Conservation (phyloP, 1,140 invertebrate genomes). For the Nixonia krombeini region DNA sequence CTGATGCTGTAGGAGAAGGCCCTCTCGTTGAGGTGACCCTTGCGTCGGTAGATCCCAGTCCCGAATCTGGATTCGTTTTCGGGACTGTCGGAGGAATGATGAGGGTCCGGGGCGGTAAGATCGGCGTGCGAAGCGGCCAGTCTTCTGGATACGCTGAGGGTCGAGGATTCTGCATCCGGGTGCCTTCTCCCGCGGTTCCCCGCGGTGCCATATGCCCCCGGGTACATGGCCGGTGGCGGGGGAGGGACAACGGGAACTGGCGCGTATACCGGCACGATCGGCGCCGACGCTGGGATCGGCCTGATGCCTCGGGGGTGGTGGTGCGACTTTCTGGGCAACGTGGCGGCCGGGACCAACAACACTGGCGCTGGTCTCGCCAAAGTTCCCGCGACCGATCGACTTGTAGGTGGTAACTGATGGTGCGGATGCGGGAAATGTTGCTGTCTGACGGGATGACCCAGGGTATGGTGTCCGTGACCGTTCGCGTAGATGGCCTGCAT, state of each 20-base stretch:
- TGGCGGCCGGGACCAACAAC: constrained; percentile 73
- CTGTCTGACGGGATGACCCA: constrained; percentile 69
- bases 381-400: constrained; percentile 68
- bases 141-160: constrained; percentile 59
- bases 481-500: constrained; percentile 63
- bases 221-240: constrained; percentile 72
- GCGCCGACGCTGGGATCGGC: constrained; percentile 64
- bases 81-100: constrained; percentile 72
- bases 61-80: constrained; percentile 85
- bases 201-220: constrained; percentile 71
- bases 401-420: constrained; percentile 68
- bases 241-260: constrained; percentile 72
- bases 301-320: constrained; percentile 66
- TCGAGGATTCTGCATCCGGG: constrained; percentile 67
- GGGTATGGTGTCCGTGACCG: constrained; percentile 66
- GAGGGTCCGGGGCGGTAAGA: constrained; percentile 43
- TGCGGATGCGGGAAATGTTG: constrained; percentile 68
- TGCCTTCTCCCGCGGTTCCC: constrained; percentile 74
- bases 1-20: constrained; percentile 95
- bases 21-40: constrained; percentile 92
- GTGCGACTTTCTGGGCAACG: constrained; percentile 71
- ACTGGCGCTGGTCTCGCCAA: constrained; percentile 71
- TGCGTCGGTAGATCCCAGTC: constrained; percentile 89
- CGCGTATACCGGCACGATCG: constrained; percentile 68
- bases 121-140: constrained; percentile 64